A percentile compares a stretch with the other conserved stretches of the same genome.
These are phyloP conservation scores for Neosalanx taihuensis DNA, from an alignment of 2,797 vertebrate genomes.

Conservation along the genomic window DNA sequence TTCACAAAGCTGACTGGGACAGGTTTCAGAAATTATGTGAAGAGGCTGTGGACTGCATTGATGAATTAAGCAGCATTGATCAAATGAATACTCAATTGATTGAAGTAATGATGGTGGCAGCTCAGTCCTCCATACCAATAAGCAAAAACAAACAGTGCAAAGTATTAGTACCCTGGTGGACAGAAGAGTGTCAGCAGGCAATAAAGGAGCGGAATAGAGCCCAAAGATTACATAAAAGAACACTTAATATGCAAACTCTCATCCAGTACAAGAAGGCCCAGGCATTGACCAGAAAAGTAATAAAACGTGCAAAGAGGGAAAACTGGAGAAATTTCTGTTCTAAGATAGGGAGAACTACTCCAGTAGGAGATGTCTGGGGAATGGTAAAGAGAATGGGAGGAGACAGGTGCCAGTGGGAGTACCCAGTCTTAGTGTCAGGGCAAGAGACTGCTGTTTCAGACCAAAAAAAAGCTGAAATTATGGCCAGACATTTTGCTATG, in stretches of 20 bases:
- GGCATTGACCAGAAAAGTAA: slow-evolving; percentile 9
- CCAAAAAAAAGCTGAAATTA: not conserved
- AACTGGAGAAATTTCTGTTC: slow-evolving; percentile 8
- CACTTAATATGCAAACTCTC: not conserved
- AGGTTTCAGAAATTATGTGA: too few species aligned
- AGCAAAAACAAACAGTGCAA: too few species aligned
- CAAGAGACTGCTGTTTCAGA: not conserved
- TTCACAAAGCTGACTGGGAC: too few species aligned
- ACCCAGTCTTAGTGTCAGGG: not conserved
- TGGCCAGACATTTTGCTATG: not conserved
- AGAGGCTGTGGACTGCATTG: too few species aligned
- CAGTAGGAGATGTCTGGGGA: slow-evolving; percentile 16
- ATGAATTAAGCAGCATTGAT: too few species aligned
- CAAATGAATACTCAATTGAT: too few species aligned
- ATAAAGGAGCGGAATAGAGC: not conserved
- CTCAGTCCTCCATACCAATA: too few species aligned
- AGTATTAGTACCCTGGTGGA: too few species aligned
- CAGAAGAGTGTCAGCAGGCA: not conserved
- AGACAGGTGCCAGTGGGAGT: not conserved
- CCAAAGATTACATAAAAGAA: not conserved
- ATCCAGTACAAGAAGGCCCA: slow-evolving; percentile 5
- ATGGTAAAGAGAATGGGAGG: slow-evolving; percentile 18
- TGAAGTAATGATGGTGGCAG: too few species aligned
- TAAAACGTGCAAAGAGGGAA: slow-evolving; percentile 2
- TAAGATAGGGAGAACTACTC: slow-evolving; percentile 6